Evolutionary conservation across 2,113 vertebrate genomes (phyloP), one percentile per base, ranked within the genome.

Genomic region (Myrmecophaga tridactyla): DNA sequence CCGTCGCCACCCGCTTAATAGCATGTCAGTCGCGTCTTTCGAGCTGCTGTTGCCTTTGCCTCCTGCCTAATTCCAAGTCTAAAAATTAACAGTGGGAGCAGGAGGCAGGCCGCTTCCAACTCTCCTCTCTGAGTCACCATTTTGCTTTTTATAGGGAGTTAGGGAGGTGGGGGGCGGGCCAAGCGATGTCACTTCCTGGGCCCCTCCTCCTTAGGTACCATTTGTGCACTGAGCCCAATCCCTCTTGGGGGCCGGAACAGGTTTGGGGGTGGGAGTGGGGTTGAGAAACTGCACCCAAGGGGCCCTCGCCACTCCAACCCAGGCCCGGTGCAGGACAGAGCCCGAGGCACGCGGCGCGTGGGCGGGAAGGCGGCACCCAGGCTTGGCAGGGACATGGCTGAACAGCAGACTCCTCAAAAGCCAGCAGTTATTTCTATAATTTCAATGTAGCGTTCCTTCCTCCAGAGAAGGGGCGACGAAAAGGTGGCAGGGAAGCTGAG

Each of bases 91-190:
- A 92, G 97, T 51, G 96, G 96, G 97, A 97, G 94, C 97, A 85
- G 94, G 94, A 97, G 96, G 96, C 95, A 94, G 97, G 96, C 87
- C 43, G 94, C 96, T 86, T 96, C 97, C 94, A 98, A 96, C 97
- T 97, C 95, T 92, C 94, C 94, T 96, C 72, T 97, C 97, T 98
- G 97, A 98, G 97, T 98, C 97, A 98, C 97, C 97, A 97, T 97
- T 97, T 96, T 92, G 97, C 97, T 95, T 98, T 98, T 98, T 97
- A 98, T 98, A 98, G 97, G 97, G 96, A 96, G 77, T 73, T n/a
- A 96, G 92, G 91, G 78, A 96, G 97, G 96, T 80, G 96, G 96
- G n/a, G 92, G 97, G 96, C 63, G 94, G 96, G 86, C 95, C 95
- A 3, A 93, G 53, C 96, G 80, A 96, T 97, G 97, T 97, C 97